phyloP scores from a whole-genome alignment of 1,140 invertebrate species.

The Platyscapa corneri region DNA sequence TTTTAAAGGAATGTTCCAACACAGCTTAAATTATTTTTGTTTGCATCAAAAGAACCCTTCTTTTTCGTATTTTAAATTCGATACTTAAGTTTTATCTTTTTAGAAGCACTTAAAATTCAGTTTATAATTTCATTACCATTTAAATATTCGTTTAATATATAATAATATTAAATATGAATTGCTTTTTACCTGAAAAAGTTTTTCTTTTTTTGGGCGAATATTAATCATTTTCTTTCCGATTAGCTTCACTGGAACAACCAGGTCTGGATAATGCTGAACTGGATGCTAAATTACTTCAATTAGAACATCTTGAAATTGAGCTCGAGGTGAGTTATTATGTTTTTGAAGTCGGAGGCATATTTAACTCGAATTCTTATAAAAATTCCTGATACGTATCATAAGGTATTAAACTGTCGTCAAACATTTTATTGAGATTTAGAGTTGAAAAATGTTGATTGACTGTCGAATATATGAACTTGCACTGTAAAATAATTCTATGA shows the following conservation, averaged over 20 bases:
- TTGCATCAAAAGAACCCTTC: slow-evolving; percentile 53
- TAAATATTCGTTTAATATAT: slow-evolving; percentile 29
- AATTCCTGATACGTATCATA: too few relatives aligned
- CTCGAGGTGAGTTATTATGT: slow-evolving; percentile 73
- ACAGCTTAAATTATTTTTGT: slow-evolving; percentile 61
- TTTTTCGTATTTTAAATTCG: slow-evolving; percentile 10
- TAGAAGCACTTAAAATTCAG: slow-evolving; percentile 54
- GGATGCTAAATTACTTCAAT: slow-evolving; percentile 73
- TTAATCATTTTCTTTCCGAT: slow-evolving; percentile 51
- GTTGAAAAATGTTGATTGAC: too few relatives aligned
- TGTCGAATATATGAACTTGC: too few relatives aligned
- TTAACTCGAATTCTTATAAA: too few relatives aligned
- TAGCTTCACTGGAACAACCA: slow-evolving; percentile 70
- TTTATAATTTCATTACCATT: slow-evolving; percentile 52
- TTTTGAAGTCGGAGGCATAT: too few relatives aligned
- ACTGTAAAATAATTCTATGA: too few relatives aligned
- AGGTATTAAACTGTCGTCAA: too few relatives aligned
- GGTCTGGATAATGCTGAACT: slow-evolving; percentile 68
- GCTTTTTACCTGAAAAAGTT: slow-evolving; percentile 13
- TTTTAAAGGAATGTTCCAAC: slow-evolving; percentile 61
- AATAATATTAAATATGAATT: slow-evolving; percentile 15
- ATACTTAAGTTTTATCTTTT: slow-evolving; percentile 50
- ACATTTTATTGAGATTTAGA: too few relatives aligned
- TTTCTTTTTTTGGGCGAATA: slow-evolving; percentile 35
- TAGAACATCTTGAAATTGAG: slow-evolving; percentile 78